Evolutionary conservation across 2,888 invertebrate species (phyloP), one percentile per base, ranked within the genome.

Genomic region (Keiferia lycopersicella): DNA sequence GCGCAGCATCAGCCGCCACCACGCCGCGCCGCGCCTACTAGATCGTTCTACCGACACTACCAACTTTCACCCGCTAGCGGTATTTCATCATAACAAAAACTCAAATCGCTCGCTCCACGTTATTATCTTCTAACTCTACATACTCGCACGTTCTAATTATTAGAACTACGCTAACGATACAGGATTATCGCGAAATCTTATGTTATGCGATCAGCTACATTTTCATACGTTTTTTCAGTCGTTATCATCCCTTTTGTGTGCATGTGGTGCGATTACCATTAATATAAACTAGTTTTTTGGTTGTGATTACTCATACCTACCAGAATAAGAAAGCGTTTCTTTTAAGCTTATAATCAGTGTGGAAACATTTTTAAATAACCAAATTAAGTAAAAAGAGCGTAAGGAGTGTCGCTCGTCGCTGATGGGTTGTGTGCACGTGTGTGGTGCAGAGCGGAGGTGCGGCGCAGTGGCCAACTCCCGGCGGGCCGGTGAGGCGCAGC

Each of bases 31-130:
- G 34, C 34, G 34, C 34, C 8, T 34, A 34, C 70, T 72, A 69
- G 71, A 73, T 73, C 77, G 75, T 71, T 59, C 65, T 53, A 53
- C 59, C 60, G 59, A 76, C 71, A 71, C 73, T 75, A 75, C 76
- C 73, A 79, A 86, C 87, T 88, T 88, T 88, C 88, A 86, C 88
- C 82, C 74, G 71, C 76, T 70, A 71, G 66, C 74, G 73, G 73
- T 71, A 74, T 78, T 81, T 77, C 75, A 79, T 79, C 80, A 78
- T 82, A 84, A 83, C 79, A 81, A 77, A 76, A 75, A 73, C 73
- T 73, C 68, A 70, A 72, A 66, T 59, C 59, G 50, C 56, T 66
- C 66, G 65, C 61, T 62, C 64, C 61, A 67, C 65, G 64, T 57
- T 39, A 59, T 59, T 62, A 59, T 48, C 48, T 58, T 63, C 48